These are phyloP conservation scores for Calephelis perditalis DNA, from an alignment of 2,888 invertebrate species.

Conservation along the genomic window DNA sequence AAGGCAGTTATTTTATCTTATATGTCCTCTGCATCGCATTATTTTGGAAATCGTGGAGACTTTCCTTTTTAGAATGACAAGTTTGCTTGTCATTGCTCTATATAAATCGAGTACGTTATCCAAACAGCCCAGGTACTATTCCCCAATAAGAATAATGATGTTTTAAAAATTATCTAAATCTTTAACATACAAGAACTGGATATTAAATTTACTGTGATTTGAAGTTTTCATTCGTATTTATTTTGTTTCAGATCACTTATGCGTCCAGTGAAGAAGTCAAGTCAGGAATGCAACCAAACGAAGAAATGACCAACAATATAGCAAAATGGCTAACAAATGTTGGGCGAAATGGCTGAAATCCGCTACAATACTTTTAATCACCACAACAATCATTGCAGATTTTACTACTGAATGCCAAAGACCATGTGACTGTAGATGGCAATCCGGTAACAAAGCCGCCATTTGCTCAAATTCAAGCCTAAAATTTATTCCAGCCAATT, in stretches of 20 bases:
- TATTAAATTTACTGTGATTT: too few relatives aligned
- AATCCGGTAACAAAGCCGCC: slow-evolving; percentile 89
- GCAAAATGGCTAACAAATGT: slow-evolving; percentile 72
- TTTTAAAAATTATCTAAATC: too few relatives aligned
- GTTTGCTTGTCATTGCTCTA: too few relatives aligned
- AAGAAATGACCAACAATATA: slow-evolving; percentile 66
- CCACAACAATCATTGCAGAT: slow-evolving; percentile 61
- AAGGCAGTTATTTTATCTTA: too few relatives aligned
- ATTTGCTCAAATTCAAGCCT: slow-evolving; percentile 86
- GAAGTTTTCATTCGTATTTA: slow-evolving; percentile 17
- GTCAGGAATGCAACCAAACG: slow-evolving; percentile 65
- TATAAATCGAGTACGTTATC: too few relatives aligned
- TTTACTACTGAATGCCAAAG: slow-evolving; percentile 82
- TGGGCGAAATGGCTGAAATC: slow-evolving; percentile 71
- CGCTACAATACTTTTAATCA: slow-evolving; percentile 47
- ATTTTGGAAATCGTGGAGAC: too few relatives aligned
- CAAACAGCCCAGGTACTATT: too few relatives aligned
- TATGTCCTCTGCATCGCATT: too few relatives aligned
- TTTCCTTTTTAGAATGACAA: too few relatives aligned
- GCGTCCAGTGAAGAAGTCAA: slow-evolving; percentile 45
- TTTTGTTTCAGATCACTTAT: slow-evolving; percentile 64
- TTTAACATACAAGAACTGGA: too few relatives aligned
- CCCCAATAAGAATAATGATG: too few relatives aligned
- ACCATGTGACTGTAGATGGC: slow-evolving; percentile 91
- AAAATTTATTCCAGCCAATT: slow-evolving; percentile 82